phyloP scores from a whole-genome alignment of 64 coral and sea anemone genomes.

The Porites australiensis region DNA sequence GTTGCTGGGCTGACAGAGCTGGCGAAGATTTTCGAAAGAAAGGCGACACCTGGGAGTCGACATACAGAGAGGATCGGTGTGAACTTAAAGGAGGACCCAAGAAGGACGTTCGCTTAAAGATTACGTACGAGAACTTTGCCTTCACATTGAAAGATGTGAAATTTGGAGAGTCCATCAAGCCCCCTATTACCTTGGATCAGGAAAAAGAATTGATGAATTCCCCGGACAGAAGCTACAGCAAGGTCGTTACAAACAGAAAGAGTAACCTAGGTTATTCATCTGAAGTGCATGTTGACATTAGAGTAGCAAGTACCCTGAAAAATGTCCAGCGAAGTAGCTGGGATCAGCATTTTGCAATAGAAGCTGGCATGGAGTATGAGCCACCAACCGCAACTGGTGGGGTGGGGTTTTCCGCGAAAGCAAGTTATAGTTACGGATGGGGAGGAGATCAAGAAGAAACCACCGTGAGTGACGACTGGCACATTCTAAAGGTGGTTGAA shows the following conservation, averaged over 20 bases:
- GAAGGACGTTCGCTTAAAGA: constrained; percentile 50
- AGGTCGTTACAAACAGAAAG: constrained; percentile 28
- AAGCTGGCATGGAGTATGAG: constrained; percentile 27
- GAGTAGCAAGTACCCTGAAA: constrained; percentile 27
- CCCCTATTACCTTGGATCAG: constrained; percentile 6
- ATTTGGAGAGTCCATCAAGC: constrained; percentile 45
- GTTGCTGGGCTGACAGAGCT: constrained; percentile 56
- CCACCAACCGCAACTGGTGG: constrained; percentile 46
- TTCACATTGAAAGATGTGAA: constrained; percentile 61
- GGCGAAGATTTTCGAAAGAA: constrained; percentile 64
- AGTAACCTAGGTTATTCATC: not conserved
- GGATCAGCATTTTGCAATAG: constrained; percentile 35
- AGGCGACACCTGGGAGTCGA: constrained; percentile 70
- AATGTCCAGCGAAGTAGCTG: constrained; percentile 48
- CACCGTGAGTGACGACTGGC: constrained; percentile 49
- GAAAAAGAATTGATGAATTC: constrained; percentile 22
- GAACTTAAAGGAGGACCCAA: constrained; percentile 39
- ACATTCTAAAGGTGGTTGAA: constrained; percentile 36
- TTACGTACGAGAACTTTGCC: constrained; percentile 58
- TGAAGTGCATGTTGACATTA: constrained; percentile 38
- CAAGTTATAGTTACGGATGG: constrained; percentile 32
- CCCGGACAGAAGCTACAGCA: constrained; percentile 55
- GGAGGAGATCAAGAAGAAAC: constrained; percentile 42
- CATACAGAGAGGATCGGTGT: not conserved
- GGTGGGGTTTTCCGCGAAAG: constrained; percentile 28